Evolutionary conservation across 2,888 invertebrate species (phyloP).

Genomic region (Himalopsyche tibetana): DNA sequence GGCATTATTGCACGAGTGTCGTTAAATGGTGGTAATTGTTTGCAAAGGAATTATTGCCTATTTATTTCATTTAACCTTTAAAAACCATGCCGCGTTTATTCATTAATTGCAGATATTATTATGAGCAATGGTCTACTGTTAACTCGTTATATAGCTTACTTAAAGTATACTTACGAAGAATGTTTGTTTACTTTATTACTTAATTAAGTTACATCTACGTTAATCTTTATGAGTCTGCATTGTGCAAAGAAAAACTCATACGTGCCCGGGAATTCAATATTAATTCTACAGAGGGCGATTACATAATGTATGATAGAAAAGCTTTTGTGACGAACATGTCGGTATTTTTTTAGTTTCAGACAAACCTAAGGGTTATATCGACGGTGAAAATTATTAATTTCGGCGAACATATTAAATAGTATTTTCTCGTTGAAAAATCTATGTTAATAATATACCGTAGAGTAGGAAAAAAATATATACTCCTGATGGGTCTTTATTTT

Average conservation of each 20-base stretch:
- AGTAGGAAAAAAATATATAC: too few species aligned
- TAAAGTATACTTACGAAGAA: background rate
- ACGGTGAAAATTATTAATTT: too few species aligned
- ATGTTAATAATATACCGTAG: too few species aligned
- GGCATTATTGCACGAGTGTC: background rate
- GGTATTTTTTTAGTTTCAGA: too few species aligned
- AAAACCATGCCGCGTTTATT: background rate
- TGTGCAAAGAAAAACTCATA: slow-evolving; percentile 8
- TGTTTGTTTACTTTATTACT: slow-evolving; percentile 27
- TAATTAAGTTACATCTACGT: slow-evolving; percentile 17
- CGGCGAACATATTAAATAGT: too few species aligned
- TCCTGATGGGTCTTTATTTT: too few species aligned
- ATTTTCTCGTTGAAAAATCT: too few species aligned
- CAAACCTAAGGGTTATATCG: too few species aligned
- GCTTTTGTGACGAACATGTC: background rate
- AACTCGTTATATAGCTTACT: background rate
- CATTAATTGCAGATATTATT: background rate
- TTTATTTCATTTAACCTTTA: slow-evolving; percentile 6
- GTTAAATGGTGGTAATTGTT: slow-evolving; percentile 1
- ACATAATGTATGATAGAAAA: background rate
- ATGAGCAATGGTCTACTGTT: background rate
- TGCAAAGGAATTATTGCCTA: background rate
- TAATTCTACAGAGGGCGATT: background rate
- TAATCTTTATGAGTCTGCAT: slow-evolving; percentile 2
- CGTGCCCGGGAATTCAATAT: slow-evolving; percentile 36